Evolutionary conservation across 1,140 invertebrate species (phyloP).

Genomic region (Sycophaga agraensis): DNA sequence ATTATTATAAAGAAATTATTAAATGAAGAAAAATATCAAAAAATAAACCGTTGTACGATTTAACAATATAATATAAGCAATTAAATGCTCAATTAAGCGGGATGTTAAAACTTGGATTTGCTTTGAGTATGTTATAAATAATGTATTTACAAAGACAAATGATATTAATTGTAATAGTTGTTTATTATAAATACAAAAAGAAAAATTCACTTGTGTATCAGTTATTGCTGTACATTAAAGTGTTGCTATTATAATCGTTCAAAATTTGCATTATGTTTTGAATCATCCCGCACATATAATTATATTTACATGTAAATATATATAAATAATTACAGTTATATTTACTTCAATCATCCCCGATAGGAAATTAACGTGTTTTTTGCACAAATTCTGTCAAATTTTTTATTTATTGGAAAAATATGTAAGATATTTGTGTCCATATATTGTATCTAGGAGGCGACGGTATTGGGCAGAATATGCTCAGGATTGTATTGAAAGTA

Average conservation of each 20-base stretch:
- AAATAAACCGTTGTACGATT: constrained; percentile 31
- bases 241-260: constrained; percentile 54
- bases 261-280: constrained; percentile 24
- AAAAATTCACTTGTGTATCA: constrained; percentile 49
- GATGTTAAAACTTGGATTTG: constrained; percentile 44
- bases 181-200: constrained; percentile 51
- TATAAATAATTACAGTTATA: no score
- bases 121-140: constrained; percentile 44
- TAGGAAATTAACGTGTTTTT: no score
- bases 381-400: no score
- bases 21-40: constrained; percentile 27
- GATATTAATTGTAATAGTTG: constrained; percentile 48
- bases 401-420: no score
- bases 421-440: no score
- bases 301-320: no score
- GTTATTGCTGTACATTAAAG: constrained; percentile 53
- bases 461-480: no score
- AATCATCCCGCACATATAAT: no score
- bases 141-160: constrained; percentile 48
- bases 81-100: constrained; percentile 32
- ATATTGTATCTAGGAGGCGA: no score
- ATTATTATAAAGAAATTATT: neutral
- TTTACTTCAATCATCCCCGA: no score
- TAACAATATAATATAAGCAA: constrained; percentile 19
- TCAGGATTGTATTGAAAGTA: no score